Percentiles rank a stretch among this genome's conserved stretches.
These are phyloP conservation scores for Lasioglossum leucozonium DNA, from an alignment of 2,888 invertebrate species.

Conservation along the genomic window DNA sequence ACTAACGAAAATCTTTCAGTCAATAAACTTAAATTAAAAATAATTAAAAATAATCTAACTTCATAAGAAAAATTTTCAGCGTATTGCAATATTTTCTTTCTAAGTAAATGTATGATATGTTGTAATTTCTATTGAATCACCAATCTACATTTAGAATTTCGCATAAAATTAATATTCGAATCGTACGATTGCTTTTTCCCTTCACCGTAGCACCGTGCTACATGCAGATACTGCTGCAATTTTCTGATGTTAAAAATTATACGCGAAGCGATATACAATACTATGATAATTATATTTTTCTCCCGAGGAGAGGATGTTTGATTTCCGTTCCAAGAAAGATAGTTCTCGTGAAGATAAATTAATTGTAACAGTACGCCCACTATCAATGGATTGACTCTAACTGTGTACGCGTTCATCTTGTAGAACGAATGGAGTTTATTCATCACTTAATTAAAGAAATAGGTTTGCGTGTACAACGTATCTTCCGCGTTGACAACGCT, in stretches of 20 bases:
- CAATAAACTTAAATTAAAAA: too few species aligned
- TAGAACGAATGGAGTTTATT: slow-evolving; percentile 4
- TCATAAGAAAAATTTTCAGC: too few species aligned
- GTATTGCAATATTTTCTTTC: neutral
- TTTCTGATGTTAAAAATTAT: neutral
- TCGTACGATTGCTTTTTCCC: neutral
- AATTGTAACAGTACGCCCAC: slow-evolving; percentile 55
- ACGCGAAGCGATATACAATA: neutral
- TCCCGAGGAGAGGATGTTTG: slow-evolving; percentile 52
- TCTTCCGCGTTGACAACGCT: slow-evolving; percentile 17
- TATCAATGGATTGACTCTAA: slow-evolving; percentile 11
- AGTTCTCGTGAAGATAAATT: slow-evolving; percentile 61
- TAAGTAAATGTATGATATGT: neutral
- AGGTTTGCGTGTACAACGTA: neutral
- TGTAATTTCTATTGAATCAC: neutral
- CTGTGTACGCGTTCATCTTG: neutral
- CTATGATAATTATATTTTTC: slow-evolving; percentile 4
- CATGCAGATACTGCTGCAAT: neutral
- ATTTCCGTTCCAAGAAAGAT: slow-evolving; percentile 60
- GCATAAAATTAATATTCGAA: neutral
- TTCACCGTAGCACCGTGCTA: neutral
- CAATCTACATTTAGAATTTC: neutral
- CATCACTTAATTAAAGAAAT: slow-evolving; percentile 24
- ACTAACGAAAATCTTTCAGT: too few species aligned
- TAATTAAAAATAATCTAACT: too few species aligned